Percentiles rank a stretch among this genome's conserved stretches.
Conservation (phyloP, 1,140 invertebrate genomes). For the Papilio polytes region DNA sequence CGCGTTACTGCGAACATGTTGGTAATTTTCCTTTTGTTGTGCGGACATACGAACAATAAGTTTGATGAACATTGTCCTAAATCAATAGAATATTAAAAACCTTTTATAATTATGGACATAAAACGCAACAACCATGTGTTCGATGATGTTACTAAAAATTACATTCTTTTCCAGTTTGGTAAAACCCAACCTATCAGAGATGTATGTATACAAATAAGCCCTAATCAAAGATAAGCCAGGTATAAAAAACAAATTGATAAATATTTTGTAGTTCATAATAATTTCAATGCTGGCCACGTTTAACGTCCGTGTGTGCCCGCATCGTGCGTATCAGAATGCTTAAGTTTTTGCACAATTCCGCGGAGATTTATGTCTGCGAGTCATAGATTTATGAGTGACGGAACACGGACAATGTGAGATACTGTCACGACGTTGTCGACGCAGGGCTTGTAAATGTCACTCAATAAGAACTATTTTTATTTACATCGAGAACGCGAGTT, state of each 20-base stretch:
- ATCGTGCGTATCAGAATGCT: constrained; percentile 53
- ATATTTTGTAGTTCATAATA: not conserved
- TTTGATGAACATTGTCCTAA: not conserved
- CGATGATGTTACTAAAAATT: not conserved
- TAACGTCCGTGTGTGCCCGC: constrained; percentile 45
- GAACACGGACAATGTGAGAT: constrained; percentile 58
- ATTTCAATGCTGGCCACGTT: constrained; percentile 25
- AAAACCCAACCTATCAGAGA: no score
- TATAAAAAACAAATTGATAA: not conserved
- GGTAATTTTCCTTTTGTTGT: constrained; percentile 49
- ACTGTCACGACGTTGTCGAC: constrained; percentile 44
- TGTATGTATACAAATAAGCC: no score
- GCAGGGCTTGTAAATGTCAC: constrained; percentile 35
- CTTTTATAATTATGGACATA: not conserved
- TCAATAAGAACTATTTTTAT: constrained; percentile 37
- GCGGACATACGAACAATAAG: constrained; percentile 42
- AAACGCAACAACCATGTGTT: not conserved
- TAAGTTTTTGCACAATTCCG: constrained; percentile 68
- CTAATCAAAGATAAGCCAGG: no score
- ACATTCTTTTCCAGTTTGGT: no score
- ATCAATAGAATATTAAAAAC: not conserved
- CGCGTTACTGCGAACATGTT: constrained; percentile 50
- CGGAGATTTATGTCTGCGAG: constrained; percentile 60
- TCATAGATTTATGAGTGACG: constrained; percentile 63
- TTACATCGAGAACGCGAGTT: constrained; percentile 25